phyloP scores from a whole-genome alignment of 2,888 invertebrate genomes.

The Busseola fusca region DNA sequence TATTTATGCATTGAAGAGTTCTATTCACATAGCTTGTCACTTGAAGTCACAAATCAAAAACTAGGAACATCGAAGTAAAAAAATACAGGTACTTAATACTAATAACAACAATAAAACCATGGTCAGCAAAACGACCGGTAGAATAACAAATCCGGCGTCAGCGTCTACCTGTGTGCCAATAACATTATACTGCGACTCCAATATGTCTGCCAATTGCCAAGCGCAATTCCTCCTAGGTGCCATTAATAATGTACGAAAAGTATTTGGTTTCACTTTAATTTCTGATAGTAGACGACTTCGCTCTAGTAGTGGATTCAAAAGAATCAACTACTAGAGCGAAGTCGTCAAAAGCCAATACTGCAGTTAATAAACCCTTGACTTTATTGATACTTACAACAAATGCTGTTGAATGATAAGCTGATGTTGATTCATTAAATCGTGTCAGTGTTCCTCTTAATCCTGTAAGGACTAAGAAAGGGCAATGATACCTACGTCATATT shows the following conservation, averaged over 20 bases:
- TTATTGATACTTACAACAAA: conserved; percentile 18
- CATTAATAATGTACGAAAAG: neutral
- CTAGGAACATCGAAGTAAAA: no score
- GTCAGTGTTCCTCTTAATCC: conserved; percentile 1
- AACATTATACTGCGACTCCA: neutral
- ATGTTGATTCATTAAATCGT: neutral
- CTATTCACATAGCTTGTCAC: no score
- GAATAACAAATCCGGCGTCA: neutral
- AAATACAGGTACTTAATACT: no score
- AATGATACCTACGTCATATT: neutral
- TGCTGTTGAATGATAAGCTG: conserved; percentile 12
- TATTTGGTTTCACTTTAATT: neutral
- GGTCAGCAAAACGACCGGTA: no score
- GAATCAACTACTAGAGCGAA: no score
- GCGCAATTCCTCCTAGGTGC: neutral
- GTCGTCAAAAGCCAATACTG: neutral
- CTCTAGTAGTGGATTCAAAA: conserved; percentile 4
- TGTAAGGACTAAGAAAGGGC: neutral
- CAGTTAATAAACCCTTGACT: conserved; percentile 16
- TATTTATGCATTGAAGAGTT: no score
- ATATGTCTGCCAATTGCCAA: conserved; percentile 1
- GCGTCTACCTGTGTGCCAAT: neutral
- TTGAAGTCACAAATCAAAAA: no score
- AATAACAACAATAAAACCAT: no score
- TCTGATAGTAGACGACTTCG: neutral